Evolutionary conservation across 2,797 vertebrate genomes (phyloP).

Genomic region (Oryzias dopingdopingensis): DNA sequence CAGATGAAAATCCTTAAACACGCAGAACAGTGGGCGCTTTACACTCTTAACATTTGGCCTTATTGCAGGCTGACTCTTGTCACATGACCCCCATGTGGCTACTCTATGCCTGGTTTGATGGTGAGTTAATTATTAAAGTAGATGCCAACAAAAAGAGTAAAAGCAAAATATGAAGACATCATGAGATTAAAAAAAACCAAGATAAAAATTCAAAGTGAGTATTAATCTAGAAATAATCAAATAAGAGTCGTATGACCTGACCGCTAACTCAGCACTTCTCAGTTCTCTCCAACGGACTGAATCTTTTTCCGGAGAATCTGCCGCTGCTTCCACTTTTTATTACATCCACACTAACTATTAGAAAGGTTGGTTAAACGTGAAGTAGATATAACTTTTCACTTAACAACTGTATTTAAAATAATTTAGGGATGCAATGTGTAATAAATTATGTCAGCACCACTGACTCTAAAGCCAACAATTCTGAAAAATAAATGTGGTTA

Average conservation of each 20-base stretch:
- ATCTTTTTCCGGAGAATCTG: conserved; percentile 23
- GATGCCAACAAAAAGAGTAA: neutral
- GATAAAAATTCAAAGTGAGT: conserved; percentile 7
- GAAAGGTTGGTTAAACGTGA: conserved; percentile 2
- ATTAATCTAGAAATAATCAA: conserved; percentile 25
- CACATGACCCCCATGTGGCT: conserved; percentile 60
- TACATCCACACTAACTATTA: conserved; percentile 10
- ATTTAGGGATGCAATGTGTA: no score
- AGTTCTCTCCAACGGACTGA: conserved; percentile 16
- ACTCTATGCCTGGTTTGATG: conserved; percentile 20
- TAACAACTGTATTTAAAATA: no score
- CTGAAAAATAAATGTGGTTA: no score
- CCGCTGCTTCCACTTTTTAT: conserved; percentile 10
- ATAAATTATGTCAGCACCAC: no score
- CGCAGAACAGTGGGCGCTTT: conserved; percentile 6
- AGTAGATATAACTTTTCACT: neutral
- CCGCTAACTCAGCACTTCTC: conserved; percentile 67
- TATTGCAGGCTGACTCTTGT: conserved; percentile 21
- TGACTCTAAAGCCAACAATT: no score
- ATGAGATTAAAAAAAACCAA: no score
- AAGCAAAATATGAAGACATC: conserved; percentile 13
- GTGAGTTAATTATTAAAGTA: conserved; percentile 9
- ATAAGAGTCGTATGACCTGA: conserved; percentile 59
- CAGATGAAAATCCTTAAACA: neutral
- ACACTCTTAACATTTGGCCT: conserved; percentile 3